Conservation (phyloP, 2,888 invertebrate species). For the Oligia fasciuncula region DNA sequence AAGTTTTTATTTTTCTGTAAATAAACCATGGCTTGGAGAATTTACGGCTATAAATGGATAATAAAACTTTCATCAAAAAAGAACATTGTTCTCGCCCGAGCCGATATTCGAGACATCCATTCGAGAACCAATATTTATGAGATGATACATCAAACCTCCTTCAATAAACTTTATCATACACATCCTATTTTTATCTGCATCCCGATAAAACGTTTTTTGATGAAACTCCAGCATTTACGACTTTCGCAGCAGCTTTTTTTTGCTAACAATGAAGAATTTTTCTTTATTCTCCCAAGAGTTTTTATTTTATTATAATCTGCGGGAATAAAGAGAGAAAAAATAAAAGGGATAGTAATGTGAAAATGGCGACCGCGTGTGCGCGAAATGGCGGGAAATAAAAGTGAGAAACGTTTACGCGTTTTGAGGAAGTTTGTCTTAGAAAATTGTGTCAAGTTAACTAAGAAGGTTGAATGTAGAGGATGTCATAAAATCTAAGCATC, state of each 20-base stretch:
- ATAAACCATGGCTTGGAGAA: background rate
- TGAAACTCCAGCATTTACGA: constrained; percentile 53
- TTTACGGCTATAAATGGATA: background rate
- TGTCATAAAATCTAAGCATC: background rate
- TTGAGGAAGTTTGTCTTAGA: constrained; percentile 1
- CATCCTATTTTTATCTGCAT: constrained; percentile 48
- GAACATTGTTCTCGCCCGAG: constrained; percentile 3
- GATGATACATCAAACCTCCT: constrained; percentile 9
- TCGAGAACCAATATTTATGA: constrained; percentile 36
- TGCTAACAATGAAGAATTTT: constrained; percentile 43
- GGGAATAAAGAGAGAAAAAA: constrained; percentile 34
- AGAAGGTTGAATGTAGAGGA: background rate
- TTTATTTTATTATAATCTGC: constrained; percentile 61
- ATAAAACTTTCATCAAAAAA: constrained; percentile 1
- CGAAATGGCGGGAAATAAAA: constrained; percentile 46
- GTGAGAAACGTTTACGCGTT: constrained; percentile 4
- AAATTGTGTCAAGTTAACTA: background rate
- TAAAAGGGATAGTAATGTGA: constrained; percentile 57
- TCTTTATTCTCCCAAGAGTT: constrained; percentile 45
- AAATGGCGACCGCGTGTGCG: constrained; percentile 44
- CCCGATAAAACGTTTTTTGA: constrained; percentile 36
- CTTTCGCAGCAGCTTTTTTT: constrained; percentile 32
- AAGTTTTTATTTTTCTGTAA: too few relatives aligned
- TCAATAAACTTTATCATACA: constrained; percentile 45
- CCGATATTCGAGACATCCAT: background rate